phyloP scores from a whole-genome alignment of 2,888 invertebrate genomes.

The Standfussiana lucernea region DNA sequence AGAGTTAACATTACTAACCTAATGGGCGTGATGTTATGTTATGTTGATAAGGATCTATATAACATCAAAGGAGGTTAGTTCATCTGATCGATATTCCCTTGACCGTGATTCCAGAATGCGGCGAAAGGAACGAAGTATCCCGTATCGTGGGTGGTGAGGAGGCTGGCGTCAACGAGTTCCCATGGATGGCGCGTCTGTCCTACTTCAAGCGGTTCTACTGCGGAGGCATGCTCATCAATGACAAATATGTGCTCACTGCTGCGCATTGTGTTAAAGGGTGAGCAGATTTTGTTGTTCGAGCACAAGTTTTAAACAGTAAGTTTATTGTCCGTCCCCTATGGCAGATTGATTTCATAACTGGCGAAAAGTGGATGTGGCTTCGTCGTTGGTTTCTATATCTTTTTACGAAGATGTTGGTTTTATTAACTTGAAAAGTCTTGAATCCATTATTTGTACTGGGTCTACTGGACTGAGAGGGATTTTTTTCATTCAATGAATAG shows the following conservation, averaged over 20 bases:
- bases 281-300: slow-evolving; percentile 40
- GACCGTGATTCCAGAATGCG: slow-evolving; percentile 92
- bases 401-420: background rate
- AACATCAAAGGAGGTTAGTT: background rate
- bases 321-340: too few relatives aligned
- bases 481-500: background rate
- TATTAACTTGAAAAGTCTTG: background rate
- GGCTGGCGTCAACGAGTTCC: slow-evolving; percentile 94
- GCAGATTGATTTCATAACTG: too few relatives aligned
- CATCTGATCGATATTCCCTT: background rate
- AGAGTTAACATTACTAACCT: background rate
- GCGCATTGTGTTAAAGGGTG: slow-evolving; percentile 98
- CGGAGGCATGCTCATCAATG: slow-evolving; percentile 96
- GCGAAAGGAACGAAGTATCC: slow-evolving; percentile 95
- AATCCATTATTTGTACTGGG: background rate
- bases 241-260: slow-evolving; percentile 96
- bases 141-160: slow-evolving; percentile 96
- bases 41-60: background rate
- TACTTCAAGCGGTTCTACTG: slow-evolving; percentile 97
- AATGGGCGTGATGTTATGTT: background rate
- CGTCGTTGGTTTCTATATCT: too few relatives aligned
- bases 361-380: too few relatives aligned
- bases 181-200: slow-evolving; percentile 96
- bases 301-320: background rate
- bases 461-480: background rate